A percentile compares a stretch with the other conserved stretches of the same genome.
These are phyloP conservation scores for Scaptodrosophila latifasciaeformis DNA, from an alignment of 2,888 invertebrate genomes.

Conservation along the genomic window DNA sequence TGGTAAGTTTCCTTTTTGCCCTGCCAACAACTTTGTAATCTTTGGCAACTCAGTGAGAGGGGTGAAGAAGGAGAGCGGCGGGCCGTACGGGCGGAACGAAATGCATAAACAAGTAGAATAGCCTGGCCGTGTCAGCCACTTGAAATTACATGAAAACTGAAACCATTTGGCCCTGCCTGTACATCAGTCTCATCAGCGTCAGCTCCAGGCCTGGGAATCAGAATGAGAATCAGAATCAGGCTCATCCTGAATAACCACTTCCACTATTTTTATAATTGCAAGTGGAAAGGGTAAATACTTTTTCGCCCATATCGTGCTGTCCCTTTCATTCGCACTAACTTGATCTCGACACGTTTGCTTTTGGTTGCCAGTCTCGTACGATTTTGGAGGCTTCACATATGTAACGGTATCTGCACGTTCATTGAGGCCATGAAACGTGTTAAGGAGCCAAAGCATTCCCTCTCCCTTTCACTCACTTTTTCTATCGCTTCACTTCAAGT, in stretches of 20 bases:
- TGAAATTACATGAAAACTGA: constrained; percentile 41
- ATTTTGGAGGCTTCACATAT: constrained; percentile 1
- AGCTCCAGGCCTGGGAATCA: neutral
- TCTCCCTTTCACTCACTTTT: neutral
- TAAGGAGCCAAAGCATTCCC: constrained; percentile 51
- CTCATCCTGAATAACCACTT: too few relatives aligned
- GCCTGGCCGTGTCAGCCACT: constrained; percentile 26
- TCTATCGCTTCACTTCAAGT: constrained; percentile 47
- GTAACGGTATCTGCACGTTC: constrained; percentile 46
- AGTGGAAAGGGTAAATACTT: neutral
- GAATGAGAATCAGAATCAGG: neutral
- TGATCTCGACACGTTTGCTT: neutral
- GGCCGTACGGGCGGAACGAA: constrained; percentile 30
- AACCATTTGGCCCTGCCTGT: neutral
- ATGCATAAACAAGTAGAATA: constrained; percentile 56
- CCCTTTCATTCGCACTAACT: neutral
- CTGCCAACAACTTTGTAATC: constrained; percentile 60
- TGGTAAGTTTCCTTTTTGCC: constrained; percentile 5
- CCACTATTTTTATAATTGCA: too few relatives aligned
- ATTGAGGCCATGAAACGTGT: constrained; percentile 58
- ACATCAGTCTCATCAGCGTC: neutral
- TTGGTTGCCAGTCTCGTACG: constrained; percentile 7
- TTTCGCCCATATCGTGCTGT: too few relatives aligned
- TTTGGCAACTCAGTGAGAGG: constrained; percentile 48
- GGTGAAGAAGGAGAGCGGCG: constrained; percentile 47